Percentiles rank a stretch among this genome's conserved stretches.
Conservation (phyloP, 2,797 vertebrate species). For the Ataeniobius toweri region DNA sequence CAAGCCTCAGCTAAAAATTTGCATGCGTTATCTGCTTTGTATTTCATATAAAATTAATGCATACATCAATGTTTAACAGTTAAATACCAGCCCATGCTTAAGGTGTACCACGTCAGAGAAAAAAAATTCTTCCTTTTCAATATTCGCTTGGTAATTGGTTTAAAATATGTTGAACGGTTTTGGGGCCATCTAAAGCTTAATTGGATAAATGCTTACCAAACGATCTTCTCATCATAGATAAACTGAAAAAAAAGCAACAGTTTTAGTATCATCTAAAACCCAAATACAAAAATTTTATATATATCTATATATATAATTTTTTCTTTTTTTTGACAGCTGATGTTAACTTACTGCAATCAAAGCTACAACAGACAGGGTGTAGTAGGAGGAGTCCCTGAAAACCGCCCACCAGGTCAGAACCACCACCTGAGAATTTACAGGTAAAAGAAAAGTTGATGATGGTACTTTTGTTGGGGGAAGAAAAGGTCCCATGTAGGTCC, state of each 20-base stretch:
- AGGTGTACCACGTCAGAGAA: no score
- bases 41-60: no score
- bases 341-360: conserved; percentile 91
- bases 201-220: conserved; percentile 75
- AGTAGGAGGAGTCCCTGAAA: conserved; percentile 94
- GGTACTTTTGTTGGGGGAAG: no score
- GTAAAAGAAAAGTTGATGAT: background rate
- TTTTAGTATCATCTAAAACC: background rate
- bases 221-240: conserved; percentile 83
- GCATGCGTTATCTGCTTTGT: background rate
- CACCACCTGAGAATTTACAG: conserved; percentile 84
- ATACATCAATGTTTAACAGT: no score
- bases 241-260: conserved; percentile 59
- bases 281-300: background rate
- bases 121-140: no score
- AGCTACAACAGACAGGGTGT: conserved; percentile 89
- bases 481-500: no score
- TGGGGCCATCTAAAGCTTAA: background rate
- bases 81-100: no score
- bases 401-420: conserved; percentile 93
- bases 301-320: accelerated
- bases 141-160: background rate
- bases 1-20: background rate
- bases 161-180: background rate
- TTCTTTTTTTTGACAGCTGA: background rate